These are phyloP conservation scores for Noctua comes DNA, from an alignment of 2,888 invertebrate genomes.

Conservation along the genomic window DNA sequence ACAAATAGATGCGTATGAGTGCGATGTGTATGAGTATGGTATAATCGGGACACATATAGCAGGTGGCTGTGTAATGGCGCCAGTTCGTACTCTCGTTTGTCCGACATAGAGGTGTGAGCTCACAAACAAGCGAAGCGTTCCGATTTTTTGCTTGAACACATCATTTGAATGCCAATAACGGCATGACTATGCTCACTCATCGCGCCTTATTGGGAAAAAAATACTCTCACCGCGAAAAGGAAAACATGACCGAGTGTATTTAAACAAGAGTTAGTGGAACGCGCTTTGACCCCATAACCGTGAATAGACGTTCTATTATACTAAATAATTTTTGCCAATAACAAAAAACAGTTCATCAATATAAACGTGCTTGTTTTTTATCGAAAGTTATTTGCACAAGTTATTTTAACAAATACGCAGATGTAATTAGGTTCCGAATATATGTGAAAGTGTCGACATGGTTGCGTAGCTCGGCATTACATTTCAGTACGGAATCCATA, in stretches of 20 bases:
- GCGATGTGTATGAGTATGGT: conserved; percentile 59
- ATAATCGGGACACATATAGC: conserved; percentile 77
- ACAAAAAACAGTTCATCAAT: conserved; percentile 67
- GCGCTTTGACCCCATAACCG: conserved; percentile 79
- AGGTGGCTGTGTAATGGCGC: conserved; percentile 78
- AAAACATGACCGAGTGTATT: conserved; percentile 79
- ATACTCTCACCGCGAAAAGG: conserved; percentile 82
- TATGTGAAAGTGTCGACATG: conserved; percentile 29
- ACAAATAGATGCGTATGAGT: conserved; percentile 76
- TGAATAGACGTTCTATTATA: conserved; percentile 70
- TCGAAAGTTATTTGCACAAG: conserved; percentile 56
- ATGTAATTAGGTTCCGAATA: conserved; percentile 15
- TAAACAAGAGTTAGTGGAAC: conserved; percentile 77
- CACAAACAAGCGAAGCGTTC: conserved; percentile 78
- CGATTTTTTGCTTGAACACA: conserved; percentile 81
- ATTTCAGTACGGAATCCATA: conserved; percentile 28
- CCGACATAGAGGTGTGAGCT: conserved; percentile 78
- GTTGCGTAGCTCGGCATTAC: conserved; percentile 9
- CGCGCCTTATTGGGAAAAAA: conserved; percentile 81
- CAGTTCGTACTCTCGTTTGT: conserved; percentile 80
- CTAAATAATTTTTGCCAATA: conserved; percentile 71
- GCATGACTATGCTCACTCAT: conserved; percentile 79
- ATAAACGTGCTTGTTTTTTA: conserved; percentile 59
- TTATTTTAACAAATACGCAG: conserved; percentile 21
- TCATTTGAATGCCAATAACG: conserved; percentile 86